A percentile compares a stretch with the other conserved stretches of the same genome.
Evolutionary conservation across 2,797 vertebrate species (phyloP).

Genomic region (Acanthurus leucopareius): DNA sequence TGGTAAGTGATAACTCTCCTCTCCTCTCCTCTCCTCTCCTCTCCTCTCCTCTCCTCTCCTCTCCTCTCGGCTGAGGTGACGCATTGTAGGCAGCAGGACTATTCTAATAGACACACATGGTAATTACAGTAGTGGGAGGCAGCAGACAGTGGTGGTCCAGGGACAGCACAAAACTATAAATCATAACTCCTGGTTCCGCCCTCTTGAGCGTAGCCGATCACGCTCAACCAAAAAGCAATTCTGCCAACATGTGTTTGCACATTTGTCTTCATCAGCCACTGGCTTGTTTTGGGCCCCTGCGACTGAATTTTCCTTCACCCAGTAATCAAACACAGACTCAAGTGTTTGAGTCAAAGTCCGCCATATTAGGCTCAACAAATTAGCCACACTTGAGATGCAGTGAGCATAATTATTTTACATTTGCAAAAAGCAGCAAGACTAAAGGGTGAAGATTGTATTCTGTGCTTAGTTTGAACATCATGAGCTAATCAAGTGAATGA

Average conservation of each 20-base stretch:
- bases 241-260: conserved; percentile 88
- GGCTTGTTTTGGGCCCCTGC: conserved; percentile 83
- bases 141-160: conserved; percentile 86
- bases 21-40: conserved; percentile 40
- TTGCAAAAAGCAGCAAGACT: conserved; percentile 18
- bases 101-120: conserved; percentile 86
- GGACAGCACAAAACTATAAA: conserved; percentile 88
- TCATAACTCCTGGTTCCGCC: conserved; percentile 86
- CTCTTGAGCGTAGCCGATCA: conserved; percentile 86
- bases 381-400: conserved; percentile 47
- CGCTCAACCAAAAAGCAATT: conserved; percentile 89
- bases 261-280: conserved; percentile 90
- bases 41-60: conserved; percentile 10
- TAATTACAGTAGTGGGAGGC: conserved; percentile 87
- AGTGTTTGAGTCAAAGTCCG: conserved; percentile 55
- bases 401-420: conserved; percentile 17
- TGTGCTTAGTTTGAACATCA: conserved; percentile 15
- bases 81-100: conserved; percentile 81
- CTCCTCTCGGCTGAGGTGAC: conserved; percentile 68
- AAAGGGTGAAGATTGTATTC: not conserved
- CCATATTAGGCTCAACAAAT: conserved; percentile 47
- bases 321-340: conserved; percentile 80
- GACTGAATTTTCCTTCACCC: conserved; percentile 79
- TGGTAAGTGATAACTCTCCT: conserved; percentile 40
- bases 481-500: not conserved